A percentile compares a stretch with the other conserved stretches of the same genome.
Evolutionary conservation across 2,113 vertebrate species (phyloP).

Genomic region (Microcebus ravelobensis): DNA sequence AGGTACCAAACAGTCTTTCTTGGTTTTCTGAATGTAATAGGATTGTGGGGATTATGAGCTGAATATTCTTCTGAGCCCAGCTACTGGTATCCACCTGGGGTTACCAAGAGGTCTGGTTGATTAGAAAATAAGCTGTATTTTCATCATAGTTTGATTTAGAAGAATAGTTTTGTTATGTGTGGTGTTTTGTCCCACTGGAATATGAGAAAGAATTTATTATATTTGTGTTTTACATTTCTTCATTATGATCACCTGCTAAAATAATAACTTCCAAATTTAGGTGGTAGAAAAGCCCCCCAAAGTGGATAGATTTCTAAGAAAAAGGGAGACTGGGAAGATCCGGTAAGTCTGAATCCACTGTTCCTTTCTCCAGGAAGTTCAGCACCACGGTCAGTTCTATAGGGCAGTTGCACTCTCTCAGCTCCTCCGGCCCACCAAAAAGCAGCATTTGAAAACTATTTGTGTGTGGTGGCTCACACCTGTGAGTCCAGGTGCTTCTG

Average conservation of each 20-base stretch:
- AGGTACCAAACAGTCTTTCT: background rate
- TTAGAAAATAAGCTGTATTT: background rate
- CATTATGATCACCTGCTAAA: background rate
- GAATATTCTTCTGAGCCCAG: background rate
- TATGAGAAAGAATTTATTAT: background rate
- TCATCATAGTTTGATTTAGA: background rate
- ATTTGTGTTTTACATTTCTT: conserved; percentile 8
- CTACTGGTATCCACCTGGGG: background rate
- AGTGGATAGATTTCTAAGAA: background rate
- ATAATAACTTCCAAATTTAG: background rate
- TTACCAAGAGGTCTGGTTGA: background rate
- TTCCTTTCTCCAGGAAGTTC: background rate
- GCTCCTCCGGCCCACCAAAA: rapidly evolving
- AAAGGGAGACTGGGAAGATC: background rate
- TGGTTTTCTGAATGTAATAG: background rate
- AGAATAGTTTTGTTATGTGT: background rate
- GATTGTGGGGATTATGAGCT: background rate
- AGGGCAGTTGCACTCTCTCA: rapidly evolving
- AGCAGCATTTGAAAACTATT: background rate
- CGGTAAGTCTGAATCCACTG: background rate
- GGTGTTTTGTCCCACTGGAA: background rate
- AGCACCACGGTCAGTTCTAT: conserved; percentile 34
- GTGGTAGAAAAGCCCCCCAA: background rate
- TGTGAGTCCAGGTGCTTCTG: rapidly evolving
- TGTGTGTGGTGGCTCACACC: no score